Evolutionary conservation across 2,113 vertebrate genomes (phyloP).

Genomic region (Alaudala cheleensis): DNA sequence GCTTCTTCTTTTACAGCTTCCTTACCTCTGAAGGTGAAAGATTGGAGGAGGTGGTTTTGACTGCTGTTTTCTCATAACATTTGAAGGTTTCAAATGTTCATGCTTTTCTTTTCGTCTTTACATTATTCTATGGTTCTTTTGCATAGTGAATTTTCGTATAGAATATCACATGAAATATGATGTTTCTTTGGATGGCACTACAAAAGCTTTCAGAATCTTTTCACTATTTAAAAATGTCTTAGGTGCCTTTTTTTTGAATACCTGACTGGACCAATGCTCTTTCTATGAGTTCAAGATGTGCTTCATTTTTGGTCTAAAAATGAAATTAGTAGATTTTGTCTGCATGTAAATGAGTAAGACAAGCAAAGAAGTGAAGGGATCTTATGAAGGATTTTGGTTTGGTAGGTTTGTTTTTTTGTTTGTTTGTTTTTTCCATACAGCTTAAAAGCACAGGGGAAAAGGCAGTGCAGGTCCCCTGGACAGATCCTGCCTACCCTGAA

Average conservation of each 20-base stretch:
- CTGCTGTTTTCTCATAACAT: neutral
- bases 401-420: neutral
- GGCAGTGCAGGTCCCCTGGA: neutral
- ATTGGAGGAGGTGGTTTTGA: neutral
- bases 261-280: neutral
- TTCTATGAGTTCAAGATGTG: neutral
- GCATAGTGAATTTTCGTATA: neutral
- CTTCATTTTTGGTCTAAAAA: neutral
- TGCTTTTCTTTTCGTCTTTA: neutral
- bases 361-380: neutral
- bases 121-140: neutral
- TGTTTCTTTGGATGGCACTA: neutral
- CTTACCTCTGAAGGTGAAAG: neutral
- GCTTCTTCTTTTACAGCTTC: neutral
- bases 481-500: neutral
- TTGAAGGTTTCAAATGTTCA: neutral
- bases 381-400: neutral
- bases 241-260: neutral
- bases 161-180: neutral
- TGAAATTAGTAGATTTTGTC: neutral
- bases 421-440: too few species aligned
- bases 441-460: neutral
- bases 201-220: neutral
- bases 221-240: neutral
- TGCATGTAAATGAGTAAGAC: neutral